phyloP scores from a whole-genome alignment of 2,888 invertebrate species.

The Strigamia maritima region DNA sequence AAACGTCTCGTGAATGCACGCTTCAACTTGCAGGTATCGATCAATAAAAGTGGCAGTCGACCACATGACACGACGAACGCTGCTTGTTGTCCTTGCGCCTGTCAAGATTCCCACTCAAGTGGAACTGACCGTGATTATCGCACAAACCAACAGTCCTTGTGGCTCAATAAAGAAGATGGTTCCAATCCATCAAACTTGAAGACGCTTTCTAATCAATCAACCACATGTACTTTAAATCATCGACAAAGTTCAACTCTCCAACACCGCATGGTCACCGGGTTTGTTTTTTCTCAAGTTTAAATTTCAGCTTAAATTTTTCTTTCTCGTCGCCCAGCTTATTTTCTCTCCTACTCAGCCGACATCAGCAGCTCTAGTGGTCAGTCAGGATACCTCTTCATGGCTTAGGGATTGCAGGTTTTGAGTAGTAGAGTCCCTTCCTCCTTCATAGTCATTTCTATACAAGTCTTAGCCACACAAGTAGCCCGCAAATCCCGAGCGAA shows the following conservation, averaged over 20 bases:
- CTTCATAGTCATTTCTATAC: too few relatives aligned
- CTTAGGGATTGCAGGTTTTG: too few relatives aligned
- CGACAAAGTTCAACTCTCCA: not conserved
- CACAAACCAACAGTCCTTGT: not conserved
- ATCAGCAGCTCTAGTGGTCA: not conserved
- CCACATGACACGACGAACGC: constrained; percentile 19
- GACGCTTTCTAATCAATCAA: constrained; percentile 13
- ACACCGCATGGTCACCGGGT: not conserved
- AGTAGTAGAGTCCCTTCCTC: too few relatives aligned
- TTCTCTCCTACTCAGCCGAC: not conserved
- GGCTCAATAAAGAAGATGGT: constrained; percentile 12
- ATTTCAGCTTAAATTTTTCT: not conserved
- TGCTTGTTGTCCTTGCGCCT: constrained; percentile 17
- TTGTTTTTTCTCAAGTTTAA: not conserved
- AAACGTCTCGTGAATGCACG: not conserved
- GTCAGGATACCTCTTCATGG: too few relatives aligned
- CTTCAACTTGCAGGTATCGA: constrained; percentile 13
- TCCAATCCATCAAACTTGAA: constrained; percentile 6
- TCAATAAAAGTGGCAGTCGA: constrained; percentile 27
- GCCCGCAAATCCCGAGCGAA: too few relatives aligned
- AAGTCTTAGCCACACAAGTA: too few relatives aligned
- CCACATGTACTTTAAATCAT: not conserved
- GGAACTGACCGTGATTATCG: constrained; percentile 26
- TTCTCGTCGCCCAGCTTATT: not conserved
- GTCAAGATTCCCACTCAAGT: constrained; percentile 18